A percentile compares a stretch with the other conserved stretches of the same genome.
Conservation (phyloP, 2,797 vertebrate genomes). For the Steatocranus sp. region DNA sequence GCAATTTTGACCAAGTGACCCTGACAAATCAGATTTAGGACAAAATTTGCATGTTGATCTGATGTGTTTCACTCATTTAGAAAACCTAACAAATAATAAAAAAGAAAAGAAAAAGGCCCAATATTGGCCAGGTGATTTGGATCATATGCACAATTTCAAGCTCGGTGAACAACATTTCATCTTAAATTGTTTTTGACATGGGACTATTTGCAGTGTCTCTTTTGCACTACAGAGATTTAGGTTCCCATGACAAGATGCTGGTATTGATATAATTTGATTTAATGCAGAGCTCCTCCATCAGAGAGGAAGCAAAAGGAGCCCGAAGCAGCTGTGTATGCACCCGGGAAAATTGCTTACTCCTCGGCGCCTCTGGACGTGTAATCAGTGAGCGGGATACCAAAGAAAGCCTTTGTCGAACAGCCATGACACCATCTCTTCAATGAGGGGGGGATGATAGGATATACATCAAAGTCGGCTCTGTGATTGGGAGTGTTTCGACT, state of each 20-base stretch:
- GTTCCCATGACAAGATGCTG: neutral
- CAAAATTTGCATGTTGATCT: neutral
- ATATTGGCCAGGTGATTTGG: neutral
- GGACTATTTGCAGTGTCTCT: neutral
- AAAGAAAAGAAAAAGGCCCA: neutral
- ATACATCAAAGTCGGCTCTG: conserved; percentile 25
- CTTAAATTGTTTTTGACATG: neutral
- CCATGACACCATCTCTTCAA: neutral
- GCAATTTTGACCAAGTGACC: neutral
- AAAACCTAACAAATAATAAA: neutral
- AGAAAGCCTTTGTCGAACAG: conserved; percentile 3
- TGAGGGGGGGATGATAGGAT: neutral
- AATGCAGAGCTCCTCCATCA: conserved; percentile 7
- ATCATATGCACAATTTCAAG: neutral
- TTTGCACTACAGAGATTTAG: conserved; percentile 9
- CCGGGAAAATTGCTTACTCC: conserved; percentile 26
- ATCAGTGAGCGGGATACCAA: conserved; percentile 10
- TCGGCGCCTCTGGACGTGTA: conserved; percentile 17
- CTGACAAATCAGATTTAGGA: neutral
- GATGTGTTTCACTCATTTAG: neutral
- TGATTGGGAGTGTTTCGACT: conserved; percentile 24
- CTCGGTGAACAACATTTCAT: neutral
- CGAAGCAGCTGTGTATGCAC: neutral
- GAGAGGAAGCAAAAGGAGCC: neutral
- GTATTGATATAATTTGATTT: conserved; percentile 29